Conservation (phyloP, 2,113 vertebrate genomes). For the Nesoenas mayeri region DNA sequence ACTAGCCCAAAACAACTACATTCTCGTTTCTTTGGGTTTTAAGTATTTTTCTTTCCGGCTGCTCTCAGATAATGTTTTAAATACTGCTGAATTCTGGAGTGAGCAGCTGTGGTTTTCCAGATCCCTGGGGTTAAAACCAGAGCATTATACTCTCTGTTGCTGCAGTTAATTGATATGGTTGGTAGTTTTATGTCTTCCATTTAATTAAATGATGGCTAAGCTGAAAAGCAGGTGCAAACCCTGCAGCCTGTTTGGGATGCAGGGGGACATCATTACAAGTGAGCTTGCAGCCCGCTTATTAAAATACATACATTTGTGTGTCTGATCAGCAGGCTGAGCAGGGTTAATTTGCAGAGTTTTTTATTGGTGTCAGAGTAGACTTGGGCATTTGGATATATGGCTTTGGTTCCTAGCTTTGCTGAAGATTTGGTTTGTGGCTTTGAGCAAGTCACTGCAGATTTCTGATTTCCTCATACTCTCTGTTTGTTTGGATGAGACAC, state of each 20-base stretch:
- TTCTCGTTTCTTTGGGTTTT: background rate
- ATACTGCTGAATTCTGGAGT: background rate
- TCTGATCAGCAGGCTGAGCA: background rate
- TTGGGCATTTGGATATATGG: background rate
- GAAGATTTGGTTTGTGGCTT: background rate
- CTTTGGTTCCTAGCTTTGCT: background rate
- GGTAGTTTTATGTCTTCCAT: conserved; percentile 29
- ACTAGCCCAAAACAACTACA: background rate
- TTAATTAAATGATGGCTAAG: conserved; percentile 25
- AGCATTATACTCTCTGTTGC: background rate
- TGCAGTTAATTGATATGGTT: conserved; percentile 28
- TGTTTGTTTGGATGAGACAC: background rate
- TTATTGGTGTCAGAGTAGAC: background rate
- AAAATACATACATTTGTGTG: background rate
- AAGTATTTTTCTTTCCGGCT: background rate
- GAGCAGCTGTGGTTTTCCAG: background rate
- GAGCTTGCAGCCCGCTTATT: background rate
- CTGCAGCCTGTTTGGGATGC: background rate
- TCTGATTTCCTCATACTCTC: background rate
- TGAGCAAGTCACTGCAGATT: background rate
- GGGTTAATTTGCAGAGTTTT: background rate
- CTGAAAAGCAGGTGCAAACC: background rate
- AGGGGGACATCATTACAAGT: background rate
- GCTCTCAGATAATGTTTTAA: background rate
- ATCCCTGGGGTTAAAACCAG: conserved; percentile 15